Evolutionary conservation across 2,888 invertebrate genomes (phyloP).

Genomic region (Noctua janthina): DNA sequence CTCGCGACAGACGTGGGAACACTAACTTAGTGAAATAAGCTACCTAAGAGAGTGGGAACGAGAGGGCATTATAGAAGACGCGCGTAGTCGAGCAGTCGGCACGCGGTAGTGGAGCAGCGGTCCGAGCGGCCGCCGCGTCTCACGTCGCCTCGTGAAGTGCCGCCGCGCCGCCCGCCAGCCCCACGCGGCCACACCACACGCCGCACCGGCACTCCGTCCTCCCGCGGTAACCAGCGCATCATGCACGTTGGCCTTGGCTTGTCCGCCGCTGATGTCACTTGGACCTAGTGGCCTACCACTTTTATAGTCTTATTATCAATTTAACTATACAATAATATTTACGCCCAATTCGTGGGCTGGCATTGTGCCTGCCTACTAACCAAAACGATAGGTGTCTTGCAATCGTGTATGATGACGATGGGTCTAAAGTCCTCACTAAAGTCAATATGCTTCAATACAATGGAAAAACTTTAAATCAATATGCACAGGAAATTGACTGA

Average conservation of each 20-base stretch:
- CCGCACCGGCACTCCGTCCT: conserved; percentile 22
- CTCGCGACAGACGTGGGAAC: conserved; percentile 79
- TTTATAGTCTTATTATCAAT: conserved; percentile 50
- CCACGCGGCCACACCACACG: conserved; percentile 3
- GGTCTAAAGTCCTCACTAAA: conserved; percentile 11
- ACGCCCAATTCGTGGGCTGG: conserved; percentile 21
- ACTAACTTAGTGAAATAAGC: conserved; percentile 83
- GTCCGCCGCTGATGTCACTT: conserved; percentile 63
- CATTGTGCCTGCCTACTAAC: background rate
- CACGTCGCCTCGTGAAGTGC: conserved; percentile 17
- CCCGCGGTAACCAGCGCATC: conserved; percentile 35
- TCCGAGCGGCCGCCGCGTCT: conserved; percentile 40
- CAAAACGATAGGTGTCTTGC: background rate
- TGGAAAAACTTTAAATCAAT: conserved; percentile 19
- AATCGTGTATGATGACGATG: background rate
- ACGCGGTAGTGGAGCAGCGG: conserved; percentile 55
- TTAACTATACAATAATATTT: conserved; percentile 43
- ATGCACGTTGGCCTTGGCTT: conserved; percentile 59
- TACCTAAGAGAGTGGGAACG: conserved; percentile 81
- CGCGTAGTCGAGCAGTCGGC: conserved; percentile 65
- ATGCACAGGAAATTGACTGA: background rate
- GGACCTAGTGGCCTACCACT: conserved; percentile 44
- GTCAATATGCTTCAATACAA: conserved; percentile 1
- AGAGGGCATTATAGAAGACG: conserved; percentile 77
- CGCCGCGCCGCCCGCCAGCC: background rate